A percentile compares a stretch with the other conserved stretches of the same genome.
phyloP scores from a whole-genome alignment of 2,797 vertebrate genomes.

The Gila robusta region DNA sequence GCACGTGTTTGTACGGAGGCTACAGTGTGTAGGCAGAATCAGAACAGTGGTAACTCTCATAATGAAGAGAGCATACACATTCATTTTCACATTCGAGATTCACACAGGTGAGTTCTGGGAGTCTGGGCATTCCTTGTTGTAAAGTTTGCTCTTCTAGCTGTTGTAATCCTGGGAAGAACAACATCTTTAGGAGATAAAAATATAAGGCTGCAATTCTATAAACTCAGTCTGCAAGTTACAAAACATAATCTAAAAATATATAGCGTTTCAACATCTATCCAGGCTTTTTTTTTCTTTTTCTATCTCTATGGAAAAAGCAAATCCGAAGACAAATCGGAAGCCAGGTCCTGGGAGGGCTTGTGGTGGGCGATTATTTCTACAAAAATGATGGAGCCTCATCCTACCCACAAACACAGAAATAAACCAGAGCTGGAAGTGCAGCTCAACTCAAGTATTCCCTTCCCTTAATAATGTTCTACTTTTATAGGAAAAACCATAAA shows the following conservation, averaged over 20 bases:
- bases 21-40: slow-evolving; percentile 43
- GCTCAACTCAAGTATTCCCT: neutral
- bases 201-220: neutral
- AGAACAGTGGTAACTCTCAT: slow-evolving; percentile 24
- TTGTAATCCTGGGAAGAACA: neutral
- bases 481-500: neutral
- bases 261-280: neutral
- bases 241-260: slow-evolving; percentile 6
- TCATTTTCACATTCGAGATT: slow-evolving; percentile 14
- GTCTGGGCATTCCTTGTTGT: neutral
- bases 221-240: slow-evolving; percentile 5
- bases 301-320: slow-evolving; percentile 18
- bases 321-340: slow-evolving; percentile 22
- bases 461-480: neutral
- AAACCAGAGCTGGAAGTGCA: slow-evolving; percentile 38
- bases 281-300: neutral
- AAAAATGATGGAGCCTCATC: slow-evolving; percentile 37
- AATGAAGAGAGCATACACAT: slow-evolving; percentile 38
- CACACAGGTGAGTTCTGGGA: neutral
- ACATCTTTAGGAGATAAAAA: neutral
- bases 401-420: slow-evolving; percentile 43
- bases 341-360: slow-evolving; percentile 8
- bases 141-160: slow-evolving; percentile 7
- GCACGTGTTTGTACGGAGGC: slow-evolving; percentile 24
- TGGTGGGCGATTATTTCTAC: slow-evolving; percentile 43